Base-by-base conservation (phyloP, 2,888 invertebrate species). In the Leptopterna dolabrata region DNA sequence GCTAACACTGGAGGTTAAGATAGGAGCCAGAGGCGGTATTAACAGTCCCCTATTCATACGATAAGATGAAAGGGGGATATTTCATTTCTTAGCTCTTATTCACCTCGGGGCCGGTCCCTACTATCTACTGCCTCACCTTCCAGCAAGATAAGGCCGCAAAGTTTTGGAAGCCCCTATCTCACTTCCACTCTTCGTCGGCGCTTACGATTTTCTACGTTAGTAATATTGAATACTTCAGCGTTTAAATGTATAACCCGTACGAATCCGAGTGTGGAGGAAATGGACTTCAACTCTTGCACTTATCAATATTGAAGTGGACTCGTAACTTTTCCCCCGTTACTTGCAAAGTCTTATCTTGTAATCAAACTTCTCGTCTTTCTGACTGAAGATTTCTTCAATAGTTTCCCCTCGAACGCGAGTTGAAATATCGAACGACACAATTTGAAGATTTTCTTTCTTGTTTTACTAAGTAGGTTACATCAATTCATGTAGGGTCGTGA, bases 31-130 rank as follows among this genome's bases (percentile, higher is more conserved):
- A 29, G 55, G 16, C 29, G 63, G 81, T 63, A 81, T 81, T 81
- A 81, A 81, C 81, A 81, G 81, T 81, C 81, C 81, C 55, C 51
- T 81, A 81, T 81, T 81, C 81, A 81, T 55, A 81, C 81, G 81
- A 81, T 63, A 63, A 81, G 81, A 81, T 55, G 51, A 81, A 81
- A 81, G 78, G 43, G 81, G 81, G 81, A 81, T 81, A 81, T 81
- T 81, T 81, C 81, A 81, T 81, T 81, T 81, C 81, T 81, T 81
- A 81, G 81, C 81, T 81, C 51, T 81, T 81, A 81, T 81, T 81
- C 81, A 81, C 81, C 78, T 78, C 47, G 29, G 24, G 30, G 47
- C 45, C 78, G 19, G 81, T 55, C 81, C 14, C 81, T 55, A 30
- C 45, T 78, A 78, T 45, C 45, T 43, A 19, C 43, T 73, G n/a